Evolutionary conservation across 2,888 invertebrate species (phyloP), one percentile per base, ranked within the genome.

Genomic region (Pyrgus malvae): DNA sequence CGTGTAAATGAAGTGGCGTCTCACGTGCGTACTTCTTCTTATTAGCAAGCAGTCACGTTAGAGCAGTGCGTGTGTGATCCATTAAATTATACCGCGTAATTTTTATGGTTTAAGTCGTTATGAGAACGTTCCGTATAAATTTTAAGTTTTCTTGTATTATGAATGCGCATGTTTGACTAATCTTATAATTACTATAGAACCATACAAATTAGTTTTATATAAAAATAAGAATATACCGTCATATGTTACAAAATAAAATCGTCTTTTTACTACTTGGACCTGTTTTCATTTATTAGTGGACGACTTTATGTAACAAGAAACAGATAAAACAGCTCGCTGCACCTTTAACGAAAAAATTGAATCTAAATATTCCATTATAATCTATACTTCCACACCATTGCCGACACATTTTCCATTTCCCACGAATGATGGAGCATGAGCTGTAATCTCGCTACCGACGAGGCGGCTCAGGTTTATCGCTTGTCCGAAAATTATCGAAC

Each of bases 401-500:
- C 45, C 16, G 55, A 56, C 51, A 45, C 48, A 40, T 59, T 58
- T 51, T 57, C 57, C 56, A 49, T 63, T 65, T 64, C 60, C 57
- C 60, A 61, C 60, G 50, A 58, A 58, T 65, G 65, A 64, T 67
- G 48, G 60, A 63, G 59, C 57, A 57, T 58, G 53, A 46, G 53
- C 46, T 55, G 46, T 60, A 53, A 55, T 56, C 58, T 55, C 53
- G 49, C 55, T 57, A 45, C 58, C 56, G 46, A 55, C 41, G 27
- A 55, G 45, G 53, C 53, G 61, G 60, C 56, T 61, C 54, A 38
- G 46, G 55, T 57, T 67, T 74, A 73, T 74, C 74, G 55, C 64
- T 65, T 72, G 74, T 76, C 74, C 65, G 65, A 73, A 73, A 72
- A 55, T 74, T 73, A 75, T 76, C 75, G 60, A 17, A 45, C 55